Percentiles rank a stretch among this genome's conserved stretches.
Evolutionary conservation across 2,888 invertebrate species (phyloP).

Genomic region (Cataglyphis livida): DNA sequence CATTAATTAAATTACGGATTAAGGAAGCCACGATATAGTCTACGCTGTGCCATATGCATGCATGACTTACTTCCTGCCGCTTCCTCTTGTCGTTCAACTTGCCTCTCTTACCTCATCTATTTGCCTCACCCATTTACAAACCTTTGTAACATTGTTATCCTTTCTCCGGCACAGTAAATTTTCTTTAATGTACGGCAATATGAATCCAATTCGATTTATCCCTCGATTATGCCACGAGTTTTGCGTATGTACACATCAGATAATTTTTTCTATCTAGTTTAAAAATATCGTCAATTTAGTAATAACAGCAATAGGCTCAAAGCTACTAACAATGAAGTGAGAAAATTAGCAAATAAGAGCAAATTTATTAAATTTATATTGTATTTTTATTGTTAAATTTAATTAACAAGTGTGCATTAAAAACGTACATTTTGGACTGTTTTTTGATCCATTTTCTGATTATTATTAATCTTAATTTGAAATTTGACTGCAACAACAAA

Average conservation of each 20-base stretch:
- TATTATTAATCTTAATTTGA: too few species aligned
- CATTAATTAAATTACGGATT: constrained; percentile 72
- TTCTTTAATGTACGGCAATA: constrained; percentile 42
- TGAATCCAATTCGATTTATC: constrained; percentile 4
- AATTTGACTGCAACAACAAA: too few species aligned
- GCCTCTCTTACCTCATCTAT: constrained; percentile 36
- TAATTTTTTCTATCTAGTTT: neutral
- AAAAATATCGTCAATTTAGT: neutral
- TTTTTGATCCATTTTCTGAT: too few species aligned
- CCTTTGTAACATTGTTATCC: constrained; percentile 10
- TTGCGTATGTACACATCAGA: neutral
- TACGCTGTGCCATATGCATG: constrained; percentile 54
- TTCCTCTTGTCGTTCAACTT: constrained; percentile 63
- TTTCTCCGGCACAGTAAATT: constrained; percentile 30
- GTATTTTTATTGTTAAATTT: too few species aligned
- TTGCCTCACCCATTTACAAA: neutral
- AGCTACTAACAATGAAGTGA: too few species aligned
- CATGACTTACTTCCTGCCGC: constrained; percentile 60
- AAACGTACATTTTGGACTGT: too few species aligned
- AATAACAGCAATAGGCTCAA: too few species aligned
- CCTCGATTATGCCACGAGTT: neutral
- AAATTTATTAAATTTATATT: too few species aligned
- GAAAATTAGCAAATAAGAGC: too few species aligned
- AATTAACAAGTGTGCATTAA: too few species aligned
- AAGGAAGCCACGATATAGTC: constrained; percentile 61